Evolutionary conservation across 2,797 vertebrate genomes (phyloP).

Genomic region (Champsocephalus esox): DNA sequence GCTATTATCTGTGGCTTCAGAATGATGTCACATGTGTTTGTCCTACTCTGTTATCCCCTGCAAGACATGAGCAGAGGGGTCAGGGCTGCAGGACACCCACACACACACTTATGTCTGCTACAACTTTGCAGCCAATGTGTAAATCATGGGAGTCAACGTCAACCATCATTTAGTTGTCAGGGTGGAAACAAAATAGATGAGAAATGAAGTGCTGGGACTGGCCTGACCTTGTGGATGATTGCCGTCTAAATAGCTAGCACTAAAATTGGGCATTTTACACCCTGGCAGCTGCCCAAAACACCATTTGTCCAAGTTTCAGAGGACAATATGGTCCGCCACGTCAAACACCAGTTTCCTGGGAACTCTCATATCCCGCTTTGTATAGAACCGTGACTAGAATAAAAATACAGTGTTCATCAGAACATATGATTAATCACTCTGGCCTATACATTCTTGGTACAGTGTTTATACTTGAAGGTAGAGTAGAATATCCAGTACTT

Average conservation of each 20-base stretch:
- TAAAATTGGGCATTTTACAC: constrained; percentile 89
- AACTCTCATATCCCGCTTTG: constrained; percentile 63
- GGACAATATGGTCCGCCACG: constrained; percentile 74
- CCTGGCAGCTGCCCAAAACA: constrained; percentile 86
- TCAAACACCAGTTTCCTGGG: constrained; percentile 77
- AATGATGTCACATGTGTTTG: constrained; percentile 81
- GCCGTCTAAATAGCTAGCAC: constrained; percentile 80
- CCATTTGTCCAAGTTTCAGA: constrained; percentile 77
- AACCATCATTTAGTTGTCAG: constrained; percentile 85
- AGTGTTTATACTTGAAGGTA: constrained; percentile 26
- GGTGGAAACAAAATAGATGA: constrained; percentile 81
- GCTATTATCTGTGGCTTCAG: constrained; percentile 81
- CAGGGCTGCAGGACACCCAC: constrained; percentile 72
- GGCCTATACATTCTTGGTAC: constrained; percentile 25
- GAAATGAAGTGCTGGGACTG: constrained; percentile 80
- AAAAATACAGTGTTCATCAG: constrained; percentile 58
- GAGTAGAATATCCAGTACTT: constrained; percentile 7
- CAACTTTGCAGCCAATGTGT: constrained; percentile 60
- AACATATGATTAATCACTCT: constrained; percentile 63
- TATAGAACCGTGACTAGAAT: constrained; percentile 48
- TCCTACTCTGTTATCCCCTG: constrained; percentile 77
- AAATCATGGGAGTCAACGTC: constrained; percentile 79
- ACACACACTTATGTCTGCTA: constrained; percentile 39
- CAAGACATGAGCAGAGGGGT: constrained; percentile 69
- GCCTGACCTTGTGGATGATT: constrained; percentile 86